These are phyloP conservation scores for Austrolebias charrua DNA, from an alignment of 2,797 vertebrate genomes.

Conservation along the genomic window DNA sequence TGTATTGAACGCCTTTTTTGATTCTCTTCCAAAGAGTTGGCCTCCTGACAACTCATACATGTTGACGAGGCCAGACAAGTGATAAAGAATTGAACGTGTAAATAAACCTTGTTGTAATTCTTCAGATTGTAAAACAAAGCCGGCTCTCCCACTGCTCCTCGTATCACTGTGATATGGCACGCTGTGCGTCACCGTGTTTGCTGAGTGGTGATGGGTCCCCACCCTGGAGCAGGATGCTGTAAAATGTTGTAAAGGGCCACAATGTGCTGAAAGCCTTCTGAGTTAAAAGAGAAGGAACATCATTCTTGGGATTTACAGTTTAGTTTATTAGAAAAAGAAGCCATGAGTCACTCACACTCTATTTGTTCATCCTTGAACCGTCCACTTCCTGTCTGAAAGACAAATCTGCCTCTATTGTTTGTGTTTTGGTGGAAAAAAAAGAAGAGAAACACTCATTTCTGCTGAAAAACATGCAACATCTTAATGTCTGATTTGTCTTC, in stretches of 20 bases:
- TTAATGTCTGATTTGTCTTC: slow-evolving; percentile 28
- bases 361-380: slow-evolving; percentile 6
- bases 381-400: not conserved
- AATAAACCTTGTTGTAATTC: slow-evolving; percentile 34
- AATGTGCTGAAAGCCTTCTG: slow-evolving; percentile 43
- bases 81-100: slow-evolving; percentile 11
- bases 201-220: slow-evolving; percentile 43
- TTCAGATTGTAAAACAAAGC: slow-evolving; percentile 30
- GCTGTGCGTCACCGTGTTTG: slow-evolving; percentile 44
- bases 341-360: slow-evolving; percentile 8
- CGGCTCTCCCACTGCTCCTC: not conserved
- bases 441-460: not conserved
- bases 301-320: slow-evolving; percentile 9
- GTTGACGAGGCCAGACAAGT: slow-evolving; percentile 13
- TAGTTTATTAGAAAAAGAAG: not conserved
- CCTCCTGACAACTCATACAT: not conserved
- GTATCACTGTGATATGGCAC: slow-evolving; percentile 11
- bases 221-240: slow-evolving; percentile 41
- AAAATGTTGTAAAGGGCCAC: slow-evolving; percentile 21
- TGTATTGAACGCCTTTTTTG: too few species aligned
- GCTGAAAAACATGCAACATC: too few species aligned
- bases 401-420: too few species aligned
- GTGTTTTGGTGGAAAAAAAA: not conserved
- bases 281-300: slow-evolving; percentile 25
- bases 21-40: not conserved